Evolutionary conservation across 2,797 vertebrate species (phyloP), one percentile per base, ranked within the genome.

Genomic region (Chanos chanos): DNA sequence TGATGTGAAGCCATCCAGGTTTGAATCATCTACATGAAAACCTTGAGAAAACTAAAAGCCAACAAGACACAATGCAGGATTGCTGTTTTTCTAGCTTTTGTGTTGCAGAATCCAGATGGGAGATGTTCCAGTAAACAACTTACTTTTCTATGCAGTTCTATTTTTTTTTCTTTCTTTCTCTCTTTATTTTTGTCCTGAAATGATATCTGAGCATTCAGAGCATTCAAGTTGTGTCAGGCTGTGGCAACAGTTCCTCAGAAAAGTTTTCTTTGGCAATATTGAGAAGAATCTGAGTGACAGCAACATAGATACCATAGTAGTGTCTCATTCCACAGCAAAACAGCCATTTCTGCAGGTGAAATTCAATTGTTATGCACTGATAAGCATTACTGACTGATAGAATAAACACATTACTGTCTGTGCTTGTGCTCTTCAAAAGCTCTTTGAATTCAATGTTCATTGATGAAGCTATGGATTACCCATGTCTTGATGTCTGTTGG

Each of bases 11-110:
- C 53, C 39, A 62, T 43, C 55, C 31, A n/a, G 15, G 56, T 48
- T 61, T 61, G 55, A 64, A 64, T 56, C 41, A 55, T 51, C 47
- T 22, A 53, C 37, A 66, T 47, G 54, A 43, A 59, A 59, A 72
- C 72, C 67, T 76, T 72, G 61, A 72, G 61, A 68, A 54, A 28
- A 44, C 15, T 45, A 33, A 28, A 18, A 5, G 25, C 65, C 70
- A 54, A 48, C 50, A 41, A 13, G 15, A 16, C 27, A 27, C 30
- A 57, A 50, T 33, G 57, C 33, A 54, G 18, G 13, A 53, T 33
- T 40, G 22, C n/a, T n/a, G n/a, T 34, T 33, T 13, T 28, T 51
- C 33, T 61, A 25, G 24, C 47, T n/a, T n/a, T n/a, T n/a, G n/a
- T n/a, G n/a, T n/a, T n/a, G n/a, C n/a, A n/a, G n/a, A n/a, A n/a